Evolutionary conservation across 2,888 invertebrate genomes (phyloP), one percentile per base, ranked within the genome.

Genomic region (Glyphotaelius pellucidus): DNA sequence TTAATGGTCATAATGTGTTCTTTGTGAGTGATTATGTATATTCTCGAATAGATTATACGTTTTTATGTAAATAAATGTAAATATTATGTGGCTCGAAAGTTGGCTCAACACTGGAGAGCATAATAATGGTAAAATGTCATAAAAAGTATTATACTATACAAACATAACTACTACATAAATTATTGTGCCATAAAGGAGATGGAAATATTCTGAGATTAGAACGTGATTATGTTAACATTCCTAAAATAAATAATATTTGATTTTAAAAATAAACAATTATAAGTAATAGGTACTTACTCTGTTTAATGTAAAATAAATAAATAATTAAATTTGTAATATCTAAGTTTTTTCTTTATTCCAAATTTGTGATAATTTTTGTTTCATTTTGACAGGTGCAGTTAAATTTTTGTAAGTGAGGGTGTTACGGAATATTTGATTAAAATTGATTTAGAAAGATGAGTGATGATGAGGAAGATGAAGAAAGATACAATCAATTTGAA

Each of bases 401-500:
- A 86, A 86, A 86, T 86, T 86, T 86, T 42, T n/a, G 42, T 47
- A 15, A 42, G 15, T 14, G 0, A 11, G 42, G 7, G n/a, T 7
- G 86, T 25, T 42, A n/a, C 42, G 67, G 7, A n/a, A n/a, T 47
- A 7, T 83, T 25, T 35, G 35, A 35, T 32, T n/a, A 15, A 42
- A 30, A 38, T 80, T 81, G 32, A 67, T 11, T 79, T 79, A 30
- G 15, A 14, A 32, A 25, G 4, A 86, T 86, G 42, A 42, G 30
- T 38, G 67, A 67, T 25, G 90, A 93, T 30, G 92, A 93, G 19
- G 92, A 92, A 31, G 92, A 92, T 19, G 92, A 90, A 52, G 89
- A 89, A 25, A 38, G 85, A 32, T 79, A 81, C 80, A 87, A 87
- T 31, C 4, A 90, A 38, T 93, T 92, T 83, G 93, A 93, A 89